Base-by-base conservation (phyloP, 2,888 invertebrate genomes). In the Ctenicera cuprea region DNA sequence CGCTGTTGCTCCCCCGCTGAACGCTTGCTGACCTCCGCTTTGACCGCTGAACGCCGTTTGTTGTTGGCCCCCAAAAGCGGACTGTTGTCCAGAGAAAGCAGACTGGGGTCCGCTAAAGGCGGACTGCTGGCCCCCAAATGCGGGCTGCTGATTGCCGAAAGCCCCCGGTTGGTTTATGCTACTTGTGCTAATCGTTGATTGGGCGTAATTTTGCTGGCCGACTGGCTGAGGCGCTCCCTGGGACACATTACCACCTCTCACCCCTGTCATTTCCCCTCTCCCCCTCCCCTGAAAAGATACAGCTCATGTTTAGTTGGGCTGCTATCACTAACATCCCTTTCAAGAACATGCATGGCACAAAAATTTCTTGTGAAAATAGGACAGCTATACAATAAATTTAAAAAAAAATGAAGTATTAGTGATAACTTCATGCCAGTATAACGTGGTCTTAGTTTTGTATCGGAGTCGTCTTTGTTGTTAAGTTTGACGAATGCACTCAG, bases 221-320 rank as follows among this genome's bases (percentile, higher is more conserved):
- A 59, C 70, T 12, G 63, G 80, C 63, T 79, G 74, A 30, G 69
- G 57, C 8, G 65, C 22, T 41, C 62, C 72, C 70, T 82, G 84
- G 43, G 70, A 50, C 57, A 80, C 65, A 79, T 86, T 87, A 87
- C 87, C 90, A 89, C 84, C 90, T 86, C 85, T 89, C 84, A 81
- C 85, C 83, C 86, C 87, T 86, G 87, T 89, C 89, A 86, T 89
- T 89, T 87, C 89, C 87, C 90, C 89, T 89, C 89, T 90, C 89
- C 88, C 89, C 88, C 89, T 90, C 91, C 88, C 89, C 90, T 90
- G 87, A 59, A 84, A 84, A 76, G 64, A 73, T 61, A 69, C 48
- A 50, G 33, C 69, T 65, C 45, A 50, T 30, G n/a, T 69, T 73
- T 69, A 73, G 48, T 57, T 5, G 20, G 14, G 8, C 9, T 16